Evolutionary conservation across 2,113 vertebrate species (phyloP), one percentile per base, ranked within the genome.

Genomic region (Pyrgilauda ruficollis): DNA sequence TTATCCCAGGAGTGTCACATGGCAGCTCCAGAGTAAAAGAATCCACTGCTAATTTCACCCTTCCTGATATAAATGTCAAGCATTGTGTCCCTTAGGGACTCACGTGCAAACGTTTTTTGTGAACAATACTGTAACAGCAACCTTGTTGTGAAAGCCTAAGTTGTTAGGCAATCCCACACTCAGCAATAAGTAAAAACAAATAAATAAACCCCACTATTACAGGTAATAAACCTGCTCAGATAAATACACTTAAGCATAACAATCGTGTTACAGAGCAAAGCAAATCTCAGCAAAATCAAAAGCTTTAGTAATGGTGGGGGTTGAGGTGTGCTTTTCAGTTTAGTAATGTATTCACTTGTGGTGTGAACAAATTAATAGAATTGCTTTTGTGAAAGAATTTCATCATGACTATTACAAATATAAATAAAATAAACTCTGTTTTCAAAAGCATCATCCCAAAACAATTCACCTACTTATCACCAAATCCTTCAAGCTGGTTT

Each of bases 361-460:
- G 56, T 89, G 89, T 76, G 76, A 93, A 63, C 41, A 83, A 91
- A 90, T 74, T 62, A 84, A 77, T 23, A 87, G 61, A 95, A 55
- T 13, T 73, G 26, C n/a, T 62, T 89, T 89, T 74, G 58, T 68
- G 73, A 96, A 96, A 90, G 33, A 84, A 76, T 81, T 93, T 90
- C 46, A 44, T 53, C 77, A 83, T 11, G 35, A 61, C 73, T 90
- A 55, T 64, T 83, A 77, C 10, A 46, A 93, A 87, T 80, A n/a
- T 30, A 91, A 96, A 96, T 67, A 79, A 90, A 95, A 66, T 35
- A 73, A 93, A 86, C 20, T 79, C 87, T 76, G 22, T 82, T 97
- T 97, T 74, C 69, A 85, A 93, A 94, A 95, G 92, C 68, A 72
- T 85, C 76, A 87, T 86, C 58, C 72, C 81, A 87, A 80, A 95